Conservation (phyloP, 2,113 vertebrate species). For the Anguilla rostrata region DNA sequence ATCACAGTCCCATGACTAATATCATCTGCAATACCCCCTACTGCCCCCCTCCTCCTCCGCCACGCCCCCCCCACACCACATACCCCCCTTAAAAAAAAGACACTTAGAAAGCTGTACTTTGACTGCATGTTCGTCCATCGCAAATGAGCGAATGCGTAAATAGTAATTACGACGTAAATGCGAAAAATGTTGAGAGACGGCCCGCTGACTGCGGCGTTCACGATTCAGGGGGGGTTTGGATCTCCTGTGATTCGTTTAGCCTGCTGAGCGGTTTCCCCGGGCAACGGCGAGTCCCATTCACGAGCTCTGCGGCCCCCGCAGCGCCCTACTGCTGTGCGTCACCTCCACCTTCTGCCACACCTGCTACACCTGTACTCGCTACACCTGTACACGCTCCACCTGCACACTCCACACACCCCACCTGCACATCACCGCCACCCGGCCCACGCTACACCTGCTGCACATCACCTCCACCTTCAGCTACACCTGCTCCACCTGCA, state of each 20-base stretch:
- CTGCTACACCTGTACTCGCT: not conserved
- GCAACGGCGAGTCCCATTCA: not conserved
- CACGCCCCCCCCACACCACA: no score
- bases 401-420: no score
- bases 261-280: not conserved
- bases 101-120: not conserved
- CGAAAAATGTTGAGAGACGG: not conserved
- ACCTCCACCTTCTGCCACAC: no score
- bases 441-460: no score
- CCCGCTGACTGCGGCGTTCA: not conserved
- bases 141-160: not conserved
- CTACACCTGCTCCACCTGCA: no score
- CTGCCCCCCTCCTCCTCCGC: no score
- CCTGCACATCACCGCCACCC: no score
- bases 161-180: not conserved
- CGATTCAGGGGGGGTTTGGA: not conserved
- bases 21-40: no score
- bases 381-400: no score
- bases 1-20: no score
- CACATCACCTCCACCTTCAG: no score
- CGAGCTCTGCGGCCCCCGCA: not conserved
- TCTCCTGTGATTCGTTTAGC: not conserved
- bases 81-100: not conserved
- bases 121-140: not conserved
- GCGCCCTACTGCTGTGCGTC: not conserved